Evolutionary conservation across 30 jellyfish, hydroid and myxozoan species (phyloP), one percentile per base, ranked within the genome.

Genomic region (Hydractinia echinata): DNA sequence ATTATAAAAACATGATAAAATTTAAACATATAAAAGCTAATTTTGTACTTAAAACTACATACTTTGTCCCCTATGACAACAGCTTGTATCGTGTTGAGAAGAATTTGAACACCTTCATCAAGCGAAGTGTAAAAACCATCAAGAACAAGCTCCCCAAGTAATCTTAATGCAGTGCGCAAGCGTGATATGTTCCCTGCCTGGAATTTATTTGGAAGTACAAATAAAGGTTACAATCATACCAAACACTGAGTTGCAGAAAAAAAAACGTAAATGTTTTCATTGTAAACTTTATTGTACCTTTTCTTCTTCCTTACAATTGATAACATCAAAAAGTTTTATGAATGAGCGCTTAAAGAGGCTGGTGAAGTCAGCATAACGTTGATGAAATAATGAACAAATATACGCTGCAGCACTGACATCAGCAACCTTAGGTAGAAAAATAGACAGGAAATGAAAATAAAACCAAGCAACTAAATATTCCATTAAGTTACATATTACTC

Each of bases 291-390:
- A 19, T 6, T 64, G 1, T 19, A 90, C 97, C 84, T 92, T 92
- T 53, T 92, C 98, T 1, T 92, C 98, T 19, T 92, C 98, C 72
- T 92, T 92, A 82, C 98, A 92, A 54, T 83, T 79, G 11, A 92
- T 83, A 30, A 61, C 78, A 7, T 92, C 96, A 84, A 92, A 92
- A 5, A 79, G 51, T 73, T 83, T 87, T 60, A 77, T 74, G 52
- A 92, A 64, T 64, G 72, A 62, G 53, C 68, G 67, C 67, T 92
- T 87, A 68, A 92, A 79, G 53, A 92, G 76, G 10, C 89, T 90
- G 5, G 98, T 92, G 51, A 92, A 92, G 30, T 92, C 98, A 13
- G 79, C 79, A 52, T 92, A 92, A 74, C 98, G 84, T 76, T 87
- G 98, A 66, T 92, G 98, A 86, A 92, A 83, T 55, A 92, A 78